phyloP scores from a whole-genome alignment of 2,797 vertebrate genomes.

The Dicrostonyx torquatus region DNA sequence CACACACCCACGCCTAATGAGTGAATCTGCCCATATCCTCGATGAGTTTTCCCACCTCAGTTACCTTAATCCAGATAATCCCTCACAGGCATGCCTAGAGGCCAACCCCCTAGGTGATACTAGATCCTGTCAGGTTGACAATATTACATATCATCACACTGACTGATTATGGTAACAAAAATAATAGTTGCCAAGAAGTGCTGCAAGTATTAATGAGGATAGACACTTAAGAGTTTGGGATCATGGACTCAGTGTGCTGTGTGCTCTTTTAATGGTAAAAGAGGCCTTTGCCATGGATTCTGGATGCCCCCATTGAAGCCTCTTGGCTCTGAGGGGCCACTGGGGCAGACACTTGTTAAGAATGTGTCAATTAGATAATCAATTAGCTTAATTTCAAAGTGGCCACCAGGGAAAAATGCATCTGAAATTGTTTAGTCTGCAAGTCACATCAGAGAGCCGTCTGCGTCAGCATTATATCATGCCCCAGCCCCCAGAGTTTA shows the following conservation, averaged over 20 bases:
- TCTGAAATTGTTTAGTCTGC: slow-evolving; percentile 65
- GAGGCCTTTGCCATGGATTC: not conserved
- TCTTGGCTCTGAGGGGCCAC: not conserved
- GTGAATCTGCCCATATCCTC: not conserved
- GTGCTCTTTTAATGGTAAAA: not conserved
- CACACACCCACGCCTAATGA: too few species aligned
- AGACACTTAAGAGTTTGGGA: not conserved
- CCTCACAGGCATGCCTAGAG: not conserved
- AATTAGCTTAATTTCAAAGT: slow-evolving; percentile 71
- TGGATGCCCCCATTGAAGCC: not conserved
- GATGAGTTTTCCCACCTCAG: not conserved
- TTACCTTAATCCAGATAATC: not conserved
- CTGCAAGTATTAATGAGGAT: not conserved
- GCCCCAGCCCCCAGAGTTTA: slow-evolving; percentile 48
- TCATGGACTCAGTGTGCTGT: not conserved
- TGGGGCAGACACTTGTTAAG: not conserved
- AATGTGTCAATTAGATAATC: slow-evolving; percentile 50
- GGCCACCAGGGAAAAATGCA: slow-evolving; percentile 49
- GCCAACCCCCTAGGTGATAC: not conserved
- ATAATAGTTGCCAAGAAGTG: not conserved
- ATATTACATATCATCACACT: not conserved
- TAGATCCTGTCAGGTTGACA: not conserved
- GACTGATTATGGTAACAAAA: not conserved
- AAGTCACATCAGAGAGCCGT: slow-evolving; percentile 40
- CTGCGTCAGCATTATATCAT: slow-evolving; percentile 65